Base-by-base conservation (phyloP, 2,888 invertebrate genomes). In the Molorchus minor region DNA sequence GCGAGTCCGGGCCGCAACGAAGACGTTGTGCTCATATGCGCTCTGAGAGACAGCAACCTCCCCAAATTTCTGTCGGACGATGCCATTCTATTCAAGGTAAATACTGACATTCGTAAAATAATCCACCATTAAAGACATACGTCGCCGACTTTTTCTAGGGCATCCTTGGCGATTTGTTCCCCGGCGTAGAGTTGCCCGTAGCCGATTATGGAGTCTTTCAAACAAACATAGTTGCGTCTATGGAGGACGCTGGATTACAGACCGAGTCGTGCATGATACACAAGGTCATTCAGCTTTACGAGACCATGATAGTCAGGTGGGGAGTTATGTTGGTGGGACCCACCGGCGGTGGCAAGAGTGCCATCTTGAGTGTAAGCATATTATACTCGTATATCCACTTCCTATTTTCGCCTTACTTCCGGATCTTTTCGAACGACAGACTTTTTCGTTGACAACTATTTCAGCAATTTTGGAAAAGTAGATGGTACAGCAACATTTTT, bases 241-340 rank as follows among this genome's bases (percentile, higher is more conserved):
- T 89, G 61, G 73, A 84, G 38, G 83, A 85, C 2, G 82, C 82
- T 15, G 88, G 86, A 62, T 79, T 91, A 2, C 92, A 94, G 77
- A 81, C 89, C 0, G 88, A 90, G 66, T 67, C 72, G 0, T 84
- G 85, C 69, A 88, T 90, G 78, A 85, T 91, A 30, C 82, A 82
- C 36, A 93, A 93, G 82, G 86, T 91, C 13, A 92, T 95, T 62
- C 94, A 96, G 76, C 81, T 95, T 7, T 92, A 93, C 75, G 95
- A 95, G 78, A 95, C 94, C 0, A 92, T 95, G 92, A 88, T 91
- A 65, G 94, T 95, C 2, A 85, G 95, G 13, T 94, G 95, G 86
- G 95, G 95, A 1, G 94, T 95, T 0, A 95, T 96, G 94, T 80
- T 94, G 62, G 94, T 95, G 0, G 95, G 95, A 0, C 94, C 94